Conservation (phyloP, 2,888 invertebrate genomes). For the Lochmaea crataegi region DNA sequence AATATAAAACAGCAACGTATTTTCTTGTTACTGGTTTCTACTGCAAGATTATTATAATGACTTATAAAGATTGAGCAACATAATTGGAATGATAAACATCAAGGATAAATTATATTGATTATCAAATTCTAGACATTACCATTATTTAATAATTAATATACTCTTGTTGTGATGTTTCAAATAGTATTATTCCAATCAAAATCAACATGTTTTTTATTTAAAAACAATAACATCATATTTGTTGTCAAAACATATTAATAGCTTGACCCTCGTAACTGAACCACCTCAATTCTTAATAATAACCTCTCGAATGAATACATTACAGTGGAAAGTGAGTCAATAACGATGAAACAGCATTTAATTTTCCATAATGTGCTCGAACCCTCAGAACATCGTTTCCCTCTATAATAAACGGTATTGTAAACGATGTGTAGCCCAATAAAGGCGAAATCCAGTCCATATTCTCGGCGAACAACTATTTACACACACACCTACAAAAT, state of each 20-base stretch:
- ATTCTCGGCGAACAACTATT: slow-evolving; percentile 36
- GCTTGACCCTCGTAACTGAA: background rate
- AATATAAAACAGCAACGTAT: no score
- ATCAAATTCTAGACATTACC: no score
- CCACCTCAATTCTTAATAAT: slow-evolving; percentile 26
- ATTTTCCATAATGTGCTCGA: slow-evolving; percentile 42
- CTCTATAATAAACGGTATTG: slow-evolving; percentile 40
- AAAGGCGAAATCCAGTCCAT: slow-evolving; percentile 38
- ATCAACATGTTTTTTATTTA: no score
- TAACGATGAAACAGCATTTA: slow-evolving; percentile 43
- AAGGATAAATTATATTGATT: no score
- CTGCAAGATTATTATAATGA: no score
- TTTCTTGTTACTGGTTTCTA: no score
- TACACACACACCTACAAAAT: slow-evolving; percentile 32
- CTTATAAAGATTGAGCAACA: no score
- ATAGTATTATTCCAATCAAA: no score
- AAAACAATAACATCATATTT: background rate
- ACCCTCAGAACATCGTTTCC: slow-evolving; percentile 43
- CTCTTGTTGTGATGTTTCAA: no score
- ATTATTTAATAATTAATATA: no score
- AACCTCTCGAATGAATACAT: slow-evolving; percentile 31
- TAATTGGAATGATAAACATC: no score
- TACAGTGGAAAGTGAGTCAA: slow-evolving; percentile 35
- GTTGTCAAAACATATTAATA: background rate
- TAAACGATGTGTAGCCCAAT: slow-evolving; percentile 40